Base-by-base conservation (phyloP, 2,888 invertebrate species). In the Harmothoe impar region DNA sequence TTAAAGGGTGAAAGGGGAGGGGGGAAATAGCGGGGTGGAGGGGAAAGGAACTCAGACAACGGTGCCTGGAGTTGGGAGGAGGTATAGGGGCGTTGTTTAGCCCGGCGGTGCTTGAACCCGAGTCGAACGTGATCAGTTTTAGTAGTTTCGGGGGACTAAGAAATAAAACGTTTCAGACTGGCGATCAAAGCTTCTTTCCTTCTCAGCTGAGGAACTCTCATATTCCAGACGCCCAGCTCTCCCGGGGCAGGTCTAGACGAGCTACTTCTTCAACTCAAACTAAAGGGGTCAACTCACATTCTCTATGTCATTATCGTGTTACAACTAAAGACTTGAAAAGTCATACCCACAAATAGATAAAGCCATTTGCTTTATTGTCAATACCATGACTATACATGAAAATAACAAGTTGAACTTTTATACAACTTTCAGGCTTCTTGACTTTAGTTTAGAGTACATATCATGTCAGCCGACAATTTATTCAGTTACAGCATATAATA, bases 61-160 rank as follows among this genome's bases (percentile, higher is more conserved):
- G 62, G 62, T 15, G 62, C 62, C 62, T 3, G 62, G 62, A 62
- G 62, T 62, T n/a, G 62, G 62, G 62, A 3, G 7, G 20, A n/a
- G 62, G n/a, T 12, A 52, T 52, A n/a, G 62, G 62, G 62, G 62
- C 20, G 62, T 62, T 5, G 62, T 72, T 12, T 29, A 25, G 72
- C 31, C 15, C 72, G 0, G 25, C 72, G 29, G 72, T 29, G 25
- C 72, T 72, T 25, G 72, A 25, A 72, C 72, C 29, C 72, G 15
- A 29, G 72, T 72, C 72, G 72, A 25, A 72, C 72, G 72, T 72
- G 72, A 72, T 72, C 72, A 7, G 29, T 72, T 72, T 72, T 72
- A 72, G 72, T 72, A 29, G 62, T 29, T 29, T 25, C 29, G 5
- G 31, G 72, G n/a, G 15, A 25, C 29, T 5, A 15, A 23, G 72